These are phyloP conservation scores for Micropoecilia bifurca DNA, from an alignment of 2,797 vertebrate species.

Conservation along the genomic window DNA sequence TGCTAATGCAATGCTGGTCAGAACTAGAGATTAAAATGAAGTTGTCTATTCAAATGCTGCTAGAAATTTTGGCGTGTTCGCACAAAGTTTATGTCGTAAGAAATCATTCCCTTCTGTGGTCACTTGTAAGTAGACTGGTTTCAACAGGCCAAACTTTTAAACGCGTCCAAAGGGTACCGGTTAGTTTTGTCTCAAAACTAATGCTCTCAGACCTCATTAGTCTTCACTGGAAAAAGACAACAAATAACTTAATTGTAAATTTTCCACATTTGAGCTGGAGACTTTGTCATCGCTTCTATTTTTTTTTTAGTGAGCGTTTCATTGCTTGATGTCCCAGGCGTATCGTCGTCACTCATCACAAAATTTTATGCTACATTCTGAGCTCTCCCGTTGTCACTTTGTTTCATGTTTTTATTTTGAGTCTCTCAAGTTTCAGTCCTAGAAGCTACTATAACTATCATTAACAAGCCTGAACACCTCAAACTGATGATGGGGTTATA, in stretches of 20 bases:
- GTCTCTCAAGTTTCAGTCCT: neutral
- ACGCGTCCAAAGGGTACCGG: neutral
- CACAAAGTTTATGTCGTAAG: neutral
- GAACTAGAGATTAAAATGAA: neutral
- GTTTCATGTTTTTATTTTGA: neutral
- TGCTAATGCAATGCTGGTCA: neutral
- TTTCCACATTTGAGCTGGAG: neutral
- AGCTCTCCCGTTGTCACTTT: neutral
- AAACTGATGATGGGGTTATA: neutral
- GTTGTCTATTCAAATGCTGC: neutral
- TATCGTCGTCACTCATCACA: neutral
- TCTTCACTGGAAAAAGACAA: neutral
- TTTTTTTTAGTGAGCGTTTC: neutral
- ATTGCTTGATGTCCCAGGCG: neutral
- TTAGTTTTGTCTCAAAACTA: neutral
- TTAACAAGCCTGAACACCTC: neutral
- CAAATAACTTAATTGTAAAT: neutral
- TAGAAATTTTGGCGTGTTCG: neutral
- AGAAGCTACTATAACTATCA: neutral
- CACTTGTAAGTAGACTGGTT: neutral
- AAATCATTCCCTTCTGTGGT: neutral
- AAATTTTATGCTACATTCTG: neutral
- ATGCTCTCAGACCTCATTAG: neutral
- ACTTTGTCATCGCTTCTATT: neutral
- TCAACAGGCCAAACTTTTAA: neutral